Base-by-base conservation (phyloP, 1,140 invertebrate species). In the Eriocheir sinensis region DNA sequence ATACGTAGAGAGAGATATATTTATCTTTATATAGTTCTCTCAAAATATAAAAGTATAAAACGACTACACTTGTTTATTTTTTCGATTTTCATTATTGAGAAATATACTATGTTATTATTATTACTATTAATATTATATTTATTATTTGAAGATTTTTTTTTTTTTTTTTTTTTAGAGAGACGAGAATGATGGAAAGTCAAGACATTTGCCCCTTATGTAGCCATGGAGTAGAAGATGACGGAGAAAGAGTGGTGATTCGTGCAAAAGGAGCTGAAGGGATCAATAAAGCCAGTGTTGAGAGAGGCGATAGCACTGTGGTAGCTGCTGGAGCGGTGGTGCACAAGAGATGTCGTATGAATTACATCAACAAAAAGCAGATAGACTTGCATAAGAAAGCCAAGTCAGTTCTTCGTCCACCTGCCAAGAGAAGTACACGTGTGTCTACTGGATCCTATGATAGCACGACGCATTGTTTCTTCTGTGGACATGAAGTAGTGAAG, bases 141-240 rank as follows among this genome's bases (percentile, higher is more conserved):
- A n/a, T n/a, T n/a, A n/a, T n/a, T n/a, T n/a, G n/a, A n/a, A n/a
- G n/a, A n/a, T n/a, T n/a, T n/a, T n/a, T n/a, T n/a, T n/a, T n/a
- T 81, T 81, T 34, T 34, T 81, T 27, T 81, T 6, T 81, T 30
- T 81, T 81, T 81, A n/a, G 4, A 34, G 79, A 30, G 27, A 3
- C 27, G 79, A 81, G 32, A 81, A 81, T 81, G 79, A 81, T n/a
- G 27, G 79, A n/a, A 81, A 81, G 79, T 81, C 79, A 81, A 81
- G 79, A 81, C 4, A 81, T 27, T 34, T 81, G 79, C 79, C 79
- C 79, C 79, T 81, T 48, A 48, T 48, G 44, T 6, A 30, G 79
- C 79, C 79, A 81, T 30, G 32, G 27, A 34, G 79, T 30, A 81
- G 32, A n/a, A 30, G 79, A 81, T 34, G 32, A 34, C 32, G 79